phyloP scores from a whole-genome alignment of 2,888 invertebrate species.

The Celastrina argiolus region DNA sequence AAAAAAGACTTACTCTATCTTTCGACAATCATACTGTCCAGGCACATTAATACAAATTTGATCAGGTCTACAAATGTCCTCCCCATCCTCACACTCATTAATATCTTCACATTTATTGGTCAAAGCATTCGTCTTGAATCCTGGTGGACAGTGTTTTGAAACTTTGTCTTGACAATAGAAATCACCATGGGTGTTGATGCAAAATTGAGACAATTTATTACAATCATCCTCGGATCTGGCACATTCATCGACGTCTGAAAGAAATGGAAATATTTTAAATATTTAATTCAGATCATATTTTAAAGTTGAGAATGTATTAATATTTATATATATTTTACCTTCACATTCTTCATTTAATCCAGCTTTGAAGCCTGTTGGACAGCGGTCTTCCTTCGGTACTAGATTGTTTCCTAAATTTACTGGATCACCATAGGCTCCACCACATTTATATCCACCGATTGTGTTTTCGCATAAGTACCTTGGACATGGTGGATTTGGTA shows the following conservation, averaged over 20 bases:
- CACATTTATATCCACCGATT: conserved; percentile 69
- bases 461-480: conserved; percentile 65
- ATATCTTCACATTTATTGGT: conserved; percentile 83
- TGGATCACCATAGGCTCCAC: conserved; percentile 57
- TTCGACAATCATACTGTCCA: conserved; percentile 85
- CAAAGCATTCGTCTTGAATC: conserved; percentile 76
- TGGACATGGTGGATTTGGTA: conserved; percentile 62
- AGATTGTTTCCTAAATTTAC: conserved; percentile 41
- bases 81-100: conserved; percentile 89
- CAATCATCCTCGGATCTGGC: conserved; percentile 80
- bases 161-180: conserved; percentile 82
- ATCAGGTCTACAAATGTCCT: conserved; percentile 84
- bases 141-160: conserved; percentile 79
- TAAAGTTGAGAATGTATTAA: no score
- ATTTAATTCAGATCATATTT: background rate
- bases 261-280: conserved; percentile 9
- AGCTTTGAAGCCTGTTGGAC: conserved; percentile 73
- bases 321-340: conserved; percentile 51
- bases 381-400: conserved; percentile 53
- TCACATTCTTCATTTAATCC: conserved; percentile 62
- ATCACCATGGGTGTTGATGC: conserved; percentile 83
- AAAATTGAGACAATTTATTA: conserved; percentile 80
- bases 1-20: conserved; percentile 22
- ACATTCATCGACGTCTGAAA: conserved; percentile 85
- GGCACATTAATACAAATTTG: conserved; percentile 90